phyloP scores from a whole-genome alignment of 2,797 vertebrate species.

The Crenichthys baileyi region DNA sequence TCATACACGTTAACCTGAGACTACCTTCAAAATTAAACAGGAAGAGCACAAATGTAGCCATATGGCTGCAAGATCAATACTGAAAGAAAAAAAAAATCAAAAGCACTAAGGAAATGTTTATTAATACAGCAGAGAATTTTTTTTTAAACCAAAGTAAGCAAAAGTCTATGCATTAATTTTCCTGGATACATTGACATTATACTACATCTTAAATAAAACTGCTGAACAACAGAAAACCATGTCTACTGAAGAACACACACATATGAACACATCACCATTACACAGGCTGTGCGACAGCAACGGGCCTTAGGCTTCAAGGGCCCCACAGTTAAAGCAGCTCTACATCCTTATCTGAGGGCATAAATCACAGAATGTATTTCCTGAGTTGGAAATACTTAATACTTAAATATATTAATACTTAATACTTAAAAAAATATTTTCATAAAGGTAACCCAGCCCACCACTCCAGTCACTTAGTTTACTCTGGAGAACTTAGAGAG shows the following conservation, averaged over 20 bases:
- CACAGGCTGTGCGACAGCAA: not conserved
- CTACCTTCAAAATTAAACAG: not conserved
- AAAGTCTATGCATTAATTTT: not conserved
- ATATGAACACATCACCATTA: not conserved
- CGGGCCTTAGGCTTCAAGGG: not conserved
- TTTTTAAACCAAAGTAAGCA: not conserved
- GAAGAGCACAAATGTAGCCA: not conserved
- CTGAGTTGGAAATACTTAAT: not conserved
- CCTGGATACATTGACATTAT: not conserved
- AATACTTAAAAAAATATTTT: not conserved
- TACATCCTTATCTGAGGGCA: not conserved
- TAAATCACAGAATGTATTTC: not conserved
- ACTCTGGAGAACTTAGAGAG: not conserved
- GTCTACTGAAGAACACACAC: not conserved
- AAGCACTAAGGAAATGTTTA: not conserved
- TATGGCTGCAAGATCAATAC: not conserved
- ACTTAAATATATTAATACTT: no score
- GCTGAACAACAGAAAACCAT: not conserved
- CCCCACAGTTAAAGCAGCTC: not conserved
- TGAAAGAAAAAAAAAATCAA: not conserved
- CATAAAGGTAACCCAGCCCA: not conserved
- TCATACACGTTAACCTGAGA: not conserved
- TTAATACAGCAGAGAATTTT: not conserved
- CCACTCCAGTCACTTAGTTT: not conserved
- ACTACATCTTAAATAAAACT: not conserved